phyloP scores from a whole-genome alignment of 2,797 vertebrate species.

The Mormyrus hasselquistii region DNA sequence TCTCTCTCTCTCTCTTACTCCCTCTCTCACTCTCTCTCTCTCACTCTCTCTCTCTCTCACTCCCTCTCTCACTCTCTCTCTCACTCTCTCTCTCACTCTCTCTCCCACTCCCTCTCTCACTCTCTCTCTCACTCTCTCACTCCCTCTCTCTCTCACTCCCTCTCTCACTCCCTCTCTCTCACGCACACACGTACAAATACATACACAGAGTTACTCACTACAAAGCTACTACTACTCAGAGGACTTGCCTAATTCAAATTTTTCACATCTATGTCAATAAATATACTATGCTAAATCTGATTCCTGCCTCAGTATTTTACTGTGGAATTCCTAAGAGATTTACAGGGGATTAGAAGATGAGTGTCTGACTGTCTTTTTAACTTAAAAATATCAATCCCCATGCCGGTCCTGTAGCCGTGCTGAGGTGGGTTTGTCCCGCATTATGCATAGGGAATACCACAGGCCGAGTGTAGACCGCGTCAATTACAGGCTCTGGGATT shows the following conservation, averaged over 20 bases:
- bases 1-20: neutral
- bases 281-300: neutral
- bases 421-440: neutral
- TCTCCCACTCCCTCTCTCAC: no score
- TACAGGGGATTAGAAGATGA: neutral
- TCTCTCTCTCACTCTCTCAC: neutral
- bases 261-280: neutral
- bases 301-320: neutral
- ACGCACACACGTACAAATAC: neutral
- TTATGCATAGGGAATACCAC: neutral
- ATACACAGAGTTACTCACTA: neutral
- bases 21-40: no score
- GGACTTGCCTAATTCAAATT: neutral
- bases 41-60: no score
- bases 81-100: neutral
- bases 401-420: neutral
- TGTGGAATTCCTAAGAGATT: neutral
- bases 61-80: no score
- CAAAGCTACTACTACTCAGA: neutral
- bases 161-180: neutral
- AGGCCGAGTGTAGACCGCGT: neutral
- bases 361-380: neutral
- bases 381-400: neutral
- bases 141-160: neutral
- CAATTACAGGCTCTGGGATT: neutral